A percentile compares a stretch with the other conserved stretches of the same genome.
phyloP scores from a whole-genome alignment of 2,888 invertebrate species.

The Prosopocoilus inquinatus region DNA sequence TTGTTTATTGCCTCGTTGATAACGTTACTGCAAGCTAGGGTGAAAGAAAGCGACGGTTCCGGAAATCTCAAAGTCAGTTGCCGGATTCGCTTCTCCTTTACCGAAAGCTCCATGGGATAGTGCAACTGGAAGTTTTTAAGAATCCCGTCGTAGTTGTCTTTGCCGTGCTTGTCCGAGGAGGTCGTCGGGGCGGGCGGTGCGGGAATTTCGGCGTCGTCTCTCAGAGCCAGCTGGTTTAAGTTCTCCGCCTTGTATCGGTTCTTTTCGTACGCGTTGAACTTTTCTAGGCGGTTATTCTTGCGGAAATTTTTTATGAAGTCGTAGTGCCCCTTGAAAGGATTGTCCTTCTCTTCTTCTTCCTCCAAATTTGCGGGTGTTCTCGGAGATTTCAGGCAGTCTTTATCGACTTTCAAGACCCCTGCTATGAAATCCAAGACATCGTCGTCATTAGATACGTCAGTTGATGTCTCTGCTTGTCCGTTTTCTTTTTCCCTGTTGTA shows the following conservation, averaged over 20 bases:
- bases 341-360: not conserved
- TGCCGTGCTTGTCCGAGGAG: not conserved
- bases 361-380: conserved; percentile 1
- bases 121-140: conserved; percentile 14
- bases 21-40: not conserved
- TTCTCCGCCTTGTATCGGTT: conserved; percentile 9
- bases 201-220: not conserved
- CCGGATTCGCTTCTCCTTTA: not conserved
- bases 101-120: conserved; percentile 13
- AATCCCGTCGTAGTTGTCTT: conserved; percentile 1
- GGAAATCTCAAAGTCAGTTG: not conserved
- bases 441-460: conserved; percentile 5
- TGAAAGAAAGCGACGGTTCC: not conserved
- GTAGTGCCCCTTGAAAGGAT: conserved; percentile 10
- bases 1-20: not conserved
- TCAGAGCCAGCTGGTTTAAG: not conserved
- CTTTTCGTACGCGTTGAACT: conserved; percentile 24
- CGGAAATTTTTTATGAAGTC: conserved; percentile 12
- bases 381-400: conserved; percentile 6
- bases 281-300: conserved; percentile 18
- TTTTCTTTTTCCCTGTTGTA: not conserved
- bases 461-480: not conserved
- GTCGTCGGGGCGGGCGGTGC: not conserved
- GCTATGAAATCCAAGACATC: conserved; percentile 25
- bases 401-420: conserved; percentile 19